Base-by-base conservation (phyloP, 2,113 vertebrate genomes). In the Eulemur rufifrons region DNA sequence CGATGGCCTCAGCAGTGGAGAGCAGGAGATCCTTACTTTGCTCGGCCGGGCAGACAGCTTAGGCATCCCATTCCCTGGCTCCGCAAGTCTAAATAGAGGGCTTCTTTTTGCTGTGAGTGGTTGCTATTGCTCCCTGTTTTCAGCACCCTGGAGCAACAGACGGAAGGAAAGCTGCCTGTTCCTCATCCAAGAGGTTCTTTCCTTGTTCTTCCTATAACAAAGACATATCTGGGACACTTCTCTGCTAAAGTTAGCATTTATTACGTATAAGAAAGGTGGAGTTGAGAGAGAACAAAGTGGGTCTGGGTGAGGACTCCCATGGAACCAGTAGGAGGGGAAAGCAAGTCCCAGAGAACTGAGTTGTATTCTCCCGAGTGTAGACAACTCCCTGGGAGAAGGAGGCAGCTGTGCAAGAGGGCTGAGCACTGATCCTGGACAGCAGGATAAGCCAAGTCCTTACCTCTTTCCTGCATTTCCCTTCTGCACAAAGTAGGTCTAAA, bases 261-360 rank as follows among this genome's bases (percentile, higher is more conserved):
- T 95, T 97, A 61, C 86, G 21, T 27, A 74, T 42, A 97, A 56
- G 80, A 91, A 66, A 86, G 89, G 91, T 85, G 83, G 54, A 76
- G 69, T 9, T 42, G 92, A 96, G 76, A 61, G 89, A 89, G 95
- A 83, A 11, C 29, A 3, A 14, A 69, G 61, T 29, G 54, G 71
- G 32, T 50, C 25, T 50, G 27, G 39, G 17, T 52, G 32, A 71
- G 34, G 59, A 64, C 20, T 20, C 2, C 56, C 68, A 32, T 1
- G 21, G 50, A 64, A 45, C 42, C 42, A 69, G 32, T 5, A 80
- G 84, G 21, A 81, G 13, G 61, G 59, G 64, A 73, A 27, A 76
- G 29, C 3, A 20, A 18, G 63, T 32, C 42, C 1, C 3, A 52
- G 27, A 76, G 83, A 52, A 61, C 11, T 3, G 21, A 61, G 21